Conservation (phyloP, 1,140 invertebrate species). For the Portunus trituberculatus region DNA sequence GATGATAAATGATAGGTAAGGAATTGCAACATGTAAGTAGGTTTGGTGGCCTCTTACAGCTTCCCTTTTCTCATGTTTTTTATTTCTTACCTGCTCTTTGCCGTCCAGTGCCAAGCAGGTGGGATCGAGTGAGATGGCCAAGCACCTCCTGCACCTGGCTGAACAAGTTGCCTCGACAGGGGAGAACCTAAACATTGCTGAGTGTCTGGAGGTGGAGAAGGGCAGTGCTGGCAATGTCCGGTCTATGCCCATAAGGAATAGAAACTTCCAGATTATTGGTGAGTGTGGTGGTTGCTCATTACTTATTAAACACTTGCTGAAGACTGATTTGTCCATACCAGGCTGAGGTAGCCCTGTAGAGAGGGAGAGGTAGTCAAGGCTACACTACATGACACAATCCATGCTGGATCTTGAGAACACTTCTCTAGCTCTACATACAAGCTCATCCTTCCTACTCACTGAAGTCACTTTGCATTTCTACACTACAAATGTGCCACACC, state of each 20-base stretch:
- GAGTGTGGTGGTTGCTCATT: constrained; percentile 55
- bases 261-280: constrained; percentile 81
- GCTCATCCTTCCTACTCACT: no score
- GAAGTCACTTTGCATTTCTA: no score
- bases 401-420: no score
- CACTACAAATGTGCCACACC: no score
- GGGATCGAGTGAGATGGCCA: constrained; percentile 64
- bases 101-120: constrained; percentile 66
- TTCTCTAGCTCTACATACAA: no score
- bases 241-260: constrained; percentile 81
- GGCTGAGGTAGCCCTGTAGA: not conserved
- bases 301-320: no score
- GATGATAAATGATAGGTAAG: no score
- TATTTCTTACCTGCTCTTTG: not conserved
- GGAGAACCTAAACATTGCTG: constrained; percentile 81
- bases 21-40: no score
- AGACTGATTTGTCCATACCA: no score
- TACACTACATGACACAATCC: no score
- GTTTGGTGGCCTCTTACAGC: not conserved
- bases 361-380: not conserved
- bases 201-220: constrained; percentile 81
- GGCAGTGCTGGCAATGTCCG: constrained; percentile 81
- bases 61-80: not conserved
- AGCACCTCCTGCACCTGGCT: constrained; percentile 80
- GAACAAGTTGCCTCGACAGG: constrained; percentile 81